Evolutionary conservation across 2,888 invertebrate genomes (phyloP).

Genomic region (Hipparchia semele): DNA sequence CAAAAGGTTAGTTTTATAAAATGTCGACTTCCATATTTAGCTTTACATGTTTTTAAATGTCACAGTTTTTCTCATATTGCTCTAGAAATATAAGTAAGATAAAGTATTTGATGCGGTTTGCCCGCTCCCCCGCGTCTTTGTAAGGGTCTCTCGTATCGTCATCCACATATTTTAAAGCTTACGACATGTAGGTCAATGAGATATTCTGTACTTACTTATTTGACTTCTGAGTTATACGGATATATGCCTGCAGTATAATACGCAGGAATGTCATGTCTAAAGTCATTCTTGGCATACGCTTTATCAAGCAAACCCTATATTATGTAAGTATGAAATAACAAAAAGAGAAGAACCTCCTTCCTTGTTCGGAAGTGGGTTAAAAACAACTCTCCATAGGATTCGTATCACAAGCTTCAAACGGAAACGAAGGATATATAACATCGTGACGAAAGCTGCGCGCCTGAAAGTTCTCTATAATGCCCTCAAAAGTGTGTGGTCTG

Average conservation of each 20-base stretch:
- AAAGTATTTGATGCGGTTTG: not conserved
- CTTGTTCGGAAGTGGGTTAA: too few relatives aligned
- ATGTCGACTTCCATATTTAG: not conserved
- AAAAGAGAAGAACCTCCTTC: not conserved
- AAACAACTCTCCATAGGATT: too few relatives aligned
- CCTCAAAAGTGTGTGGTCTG: too few relatives aligned
- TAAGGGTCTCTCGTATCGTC: not conserved
- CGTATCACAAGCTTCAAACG: too few relatives aligned
- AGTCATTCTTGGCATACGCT: not conserved
- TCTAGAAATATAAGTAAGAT: not conserved
- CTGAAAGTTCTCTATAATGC: too few relatives aligned
- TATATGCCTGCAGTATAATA: too few relatives aligned
- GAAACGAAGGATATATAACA: too few relatives aligned
- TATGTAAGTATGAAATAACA: too few relatives aligned
- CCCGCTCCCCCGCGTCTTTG: not conserved
- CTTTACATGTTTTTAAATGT: not conserved
- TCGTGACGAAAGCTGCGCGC: too few relatives aligned
- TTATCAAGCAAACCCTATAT: too few relatives aligned
- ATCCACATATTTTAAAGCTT: not conserved
- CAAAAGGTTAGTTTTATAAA: too few relatives aligned
- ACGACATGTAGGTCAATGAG: not conserved
- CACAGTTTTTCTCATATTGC: not conserved
- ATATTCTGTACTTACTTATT: not conserved
- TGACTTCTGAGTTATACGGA: not conserved
- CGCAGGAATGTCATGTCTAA: not conserved